Percentiles rank a stretch among this genome's conserved stretches.
phyloP scores from a whole-genome alignment of 2,888 invertebrate species.

The Gymnosoma rotundatum region DNA sequence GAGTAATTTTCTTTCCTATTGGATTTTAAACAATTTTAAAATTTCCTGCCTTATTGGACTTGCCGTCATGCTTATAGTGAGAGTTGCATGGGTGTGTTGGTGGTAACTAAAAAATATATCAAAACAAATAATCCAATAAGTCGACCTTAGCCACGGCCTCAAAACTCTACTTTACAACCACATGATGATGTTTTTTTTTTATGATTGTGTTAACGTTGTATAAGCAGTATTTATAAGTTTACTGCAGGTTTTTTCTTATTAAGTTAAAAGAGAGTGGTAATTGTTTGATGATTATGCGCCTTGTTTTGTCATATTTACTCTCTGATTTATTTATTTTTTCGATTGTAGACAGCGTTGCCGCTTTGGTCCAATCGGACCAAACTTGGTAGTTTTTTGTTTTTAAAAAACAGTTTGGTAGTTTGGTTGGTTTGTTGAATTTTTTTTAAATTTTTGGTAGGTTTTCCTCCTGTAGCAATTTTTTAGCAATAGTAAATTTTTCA shows the following conservation, averaged over 20 bases:
- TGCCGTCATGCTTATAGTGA: slow-evolving; percentile 2
- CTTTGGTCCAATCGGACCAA: too few relatives aligned
- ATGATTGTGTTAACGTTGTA: background rate
- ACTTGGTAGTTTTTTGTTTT: too few relatives aligned
- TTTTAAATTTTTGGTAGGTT: too few relatives aligned
- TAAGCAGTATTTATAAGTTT: background rate
- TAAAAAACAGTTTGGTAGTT: too few relatives aligned
- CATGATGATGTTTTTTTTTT: slow-evolving; percentile 44
- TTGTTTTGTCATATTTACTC: slow-evolving; percentile 33
- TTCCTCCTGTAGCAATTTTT: too few relatives aligned
- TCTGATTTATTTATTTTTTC: slow-evolving; percentile 23
- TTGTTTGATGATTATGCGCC: slow-evolving; percentile 54
- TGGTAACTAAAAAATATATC: slow-evolving; percentile 28
- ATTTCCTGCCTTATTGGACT: slow-evolving; percentile 34
- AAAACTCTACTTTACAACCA: slow-evolving; percentile 49
- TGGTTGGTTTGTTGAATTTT: too few relatives aligned
- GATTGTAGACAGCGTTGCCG: too few relatives aligned
- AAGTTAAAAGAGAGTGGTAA: slow-evolving; percentile 23
- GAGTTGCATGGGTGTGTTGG: slow-evolving; percentile 47
- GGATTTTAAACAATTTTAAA: slow-evolving; percentile 10
- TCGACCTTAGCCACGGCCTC: slow-evolving; percentile 68
- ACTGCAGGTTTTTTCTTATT: background rate
- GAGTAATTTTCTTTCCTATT: slow-evolving; percentile 33
- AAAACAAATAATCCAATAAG: slow-evolving; percentile 39
- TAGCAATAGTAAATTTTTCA: too few relatives aligned